These are phyloP conservation scores for Lapara coniferarum DNA, from an alignment of 2,888 invertebrate species.

Conservation along the genomic window DNA sequence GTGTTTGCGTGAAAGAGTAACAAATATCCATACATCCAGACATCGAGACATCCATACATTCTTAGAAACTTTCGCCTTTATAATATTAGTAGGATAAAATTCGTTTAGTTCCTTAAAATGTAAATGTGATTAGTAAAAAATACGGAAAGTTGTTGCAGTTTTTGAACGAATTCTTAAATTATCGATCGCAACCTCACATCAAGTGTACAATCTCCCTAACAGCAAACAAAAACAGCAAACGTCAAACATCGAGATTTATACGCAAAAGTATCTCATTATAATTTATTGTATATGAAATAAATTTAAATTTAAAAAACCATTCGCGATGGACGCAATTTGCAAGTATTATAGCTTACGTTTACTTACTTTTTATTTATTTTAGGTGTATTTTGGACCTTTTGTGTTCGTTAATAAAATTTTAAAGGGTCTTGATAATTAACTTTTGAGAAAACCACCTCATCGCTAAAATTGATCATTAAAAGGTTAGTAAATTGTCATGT, in stretches of 20 bases:
- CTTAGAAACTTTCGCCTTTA: no score
- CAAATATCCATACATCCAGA: no score
- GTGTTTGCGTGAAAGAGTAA: no score
- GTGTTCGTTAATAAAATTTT: conserved; percentile 7
- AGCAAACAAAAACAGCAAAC: conserved; percentile 38
- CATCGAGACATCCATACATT: no score
- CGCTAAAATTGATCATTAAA: background rate
- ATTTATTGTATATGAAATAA: conserved; percentile 63
- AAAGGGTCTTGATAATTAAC: conserved; percentile 1
- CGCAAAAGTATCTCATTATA: conserved; percentile 52
- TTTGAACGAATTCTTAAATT: background rate
- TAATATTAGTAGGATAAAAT: no score
- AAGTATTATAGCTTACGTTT: conserved; percentile 57
- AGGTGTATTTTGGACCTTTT: background rate
- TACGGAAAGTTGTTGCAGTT: no score
- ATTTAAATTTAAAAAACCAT: conserved; percentile 53
- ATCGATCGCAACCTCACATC: background rate
- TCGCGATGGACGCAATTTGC: conserved; percentile 59
- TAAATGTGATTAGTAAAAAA: no score
- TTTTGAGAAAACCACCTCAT: background rate
- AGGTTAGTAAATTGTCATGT: background rate
- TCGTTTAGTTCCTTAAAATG: no score
- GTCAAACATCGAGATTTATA: conserved; percentile 60
- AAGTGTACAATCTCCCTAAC: conserved; percentile 36
- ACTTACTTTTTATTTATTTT: conserved; percentile 28